phyloP scores from a whole-genome alignment of 2,888 invertebrate species.

The Lasioglossum oenotherae region DNA sequence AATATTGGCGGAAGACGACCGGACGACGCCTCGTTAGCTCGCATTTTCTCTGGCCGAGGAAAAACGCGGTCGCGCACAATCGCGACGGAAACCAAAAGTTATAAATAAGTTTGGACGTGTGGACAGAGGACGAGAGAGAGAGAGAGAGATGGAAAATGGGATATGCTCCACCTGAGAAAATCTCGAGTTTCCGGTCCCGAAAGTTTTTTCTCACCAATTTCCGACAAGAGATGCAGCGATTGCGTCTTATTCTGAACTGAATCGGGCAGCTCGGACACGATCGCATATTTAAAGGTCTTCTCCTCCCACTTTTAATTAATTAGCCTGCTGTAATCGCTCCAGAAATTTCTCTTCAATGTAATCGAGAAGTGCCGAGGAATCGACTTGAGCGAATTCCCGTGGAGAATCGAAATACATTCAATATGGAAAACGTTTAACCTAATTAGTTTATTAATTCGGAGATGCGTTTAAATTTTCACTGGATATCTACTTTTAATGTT shows the following conservation, averaged over 20 bases:
- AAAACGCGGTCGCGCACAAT: slow-evolving; percentile 32
- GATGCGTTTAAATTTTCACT: not conserved
- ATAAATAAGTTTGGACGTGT: slow-evolving; percentile 56
- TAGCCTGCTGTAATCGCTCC: slow-evolving; percentile 20
- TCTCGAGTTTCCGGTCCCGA: slow-evolving; percentile 49
- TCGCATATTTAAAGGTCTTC: slow-evolving; percentile 56
- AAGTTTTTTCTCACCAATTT: slow-evolving; percentile 57
- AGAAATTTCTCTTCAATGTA: not conserved
- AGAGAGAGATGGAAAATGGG: slow-evolving; percentile 2
- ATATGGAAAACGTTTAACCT: not conserved
- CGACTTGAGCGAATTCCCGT: not conserved
- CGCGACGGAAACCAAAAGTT: slow-evolving; percentile 57
- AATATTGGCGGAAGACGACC: slow-evolving; percentile 62
- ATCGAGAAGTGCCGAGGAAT: not conserved
- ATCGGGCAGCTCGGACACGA: not conserved
- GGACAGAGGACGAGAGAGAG: not conserved
- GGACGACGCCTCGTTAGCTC: slow-evolving; percentile 59
- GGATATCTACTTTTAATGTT: not conserved
- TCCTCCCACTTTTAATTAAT: slow-evolving; percentile 55
- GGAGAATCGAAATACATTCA: not conserved
- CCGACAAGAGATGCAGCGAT: slow-evolving; percentile 62
- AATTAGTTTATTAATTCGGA: not conserved
- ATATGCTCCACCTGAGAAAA: slow-evolving; percentile 42
- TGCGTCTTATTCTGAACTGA: slow-evolving; percentile 65
- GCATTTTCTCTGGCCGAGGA: slow-evolving; percentile 36